Base-by-base conservation (phyloP, 2,113 vertebrate species). In the Xyliphius kryptos region DNA sequence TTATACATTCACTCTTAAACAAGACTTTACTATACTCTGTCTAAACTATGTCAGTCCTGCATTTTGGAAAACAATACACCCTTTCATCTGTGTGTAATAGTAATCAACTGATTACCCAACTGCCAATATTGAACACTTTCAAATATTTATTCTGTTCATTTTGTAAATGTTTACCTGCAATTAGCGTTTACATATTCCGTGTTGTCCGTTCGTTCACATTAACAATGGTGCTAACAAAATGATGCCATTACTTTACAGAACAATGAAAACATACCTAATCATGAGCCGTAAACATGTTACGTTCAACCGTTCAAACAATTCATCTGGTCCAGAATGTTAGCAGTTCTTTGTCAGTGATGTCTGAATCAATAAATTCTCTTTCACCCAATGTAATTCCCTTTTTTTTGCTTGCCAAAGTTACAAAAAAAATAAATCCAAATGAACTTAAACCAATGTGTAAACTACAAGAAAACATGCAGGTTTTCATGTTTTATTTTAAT, bases 91-190 rank as follows among this genome's bases (percentile, higher is more conserved):
- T 38, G 15, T 26, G 19, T 55, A 32, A 41, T 9, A 8, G 9
- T 46, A 19, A 36, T 44, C 37, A 50, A 53, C 48, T 7, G 36
- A 21, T 51, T 53, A 43, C 37, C n/a, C 12, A 64, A 26, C 15
- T 55, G 20, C 12, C 10, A 64, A 44, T 32, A 16, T 26, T 15
- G 50, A 46, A 17, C 37, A 17, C 12, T 40, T 22, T 55, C 10
- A 55, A 47, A 63, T 46, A 54, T 52, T 62, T 62, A 63, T 63
- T 46, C 12, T 43, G 12, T 48, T 47, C 8, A 8, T 63, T 49
- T 65, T 38, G 9, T 32, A 55, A 64, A 56, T 65, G 17, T 65
- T 65, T 65, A 55, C 41, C 41, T 14, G 61, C 13, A 53, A 54
- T 54, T 36, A 36, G 15, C 11, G 6, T 46, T 46, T 53, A 17